Evolutionary conservation across 1,140 invertebrate genomes (phyloP).

Genomic region (Drosophila equinoxialis): DNA sequence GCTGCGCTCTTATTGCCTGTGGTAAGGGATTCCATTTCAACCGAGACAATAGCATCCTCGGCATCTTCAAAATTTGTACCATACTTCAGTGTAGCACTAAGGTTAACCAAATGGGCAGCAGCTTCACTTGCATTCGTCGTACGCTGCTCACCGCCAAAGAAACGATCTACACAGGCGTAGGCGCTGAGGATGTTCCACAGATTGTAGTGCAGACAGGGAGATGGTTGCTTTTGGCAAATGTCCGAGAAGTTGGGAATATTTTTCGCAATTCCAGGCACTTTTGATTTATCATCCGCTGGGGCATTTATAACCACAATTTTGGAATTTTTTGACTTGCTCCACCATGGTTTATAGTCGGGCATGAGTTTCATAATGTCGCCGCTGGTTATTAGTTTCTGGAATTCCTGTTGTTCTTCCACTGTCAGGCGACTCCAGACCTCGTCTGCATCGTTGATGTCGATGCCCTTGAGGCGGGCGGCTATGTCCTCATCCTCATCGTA

Average conservation of each 20-base stretch:
- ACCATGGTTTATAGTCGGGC: conserved; percentile 89
- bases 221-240: conserved; percentile 85
- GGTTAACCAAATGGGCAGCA: conserved; percentile 84
- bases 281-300: conserved; percentile 30
- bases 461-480: conserved; percentile 85
- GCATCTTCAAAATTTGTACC: conserved; percentile 86
- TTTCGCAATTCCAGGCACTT: conserved; percentile 46
- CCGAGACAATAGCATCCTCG: conserved; percentile 86
- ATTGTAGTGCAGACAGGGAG: conserved; percentile 87
- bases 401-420: conserved; percentile 87
- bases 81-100: conserved; percentile 86
- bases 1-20: conserved; percentile 64
- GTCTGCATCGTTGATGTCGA: conserved; percentile 89
- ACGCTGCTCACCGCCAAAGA: conserved; percentile 89
- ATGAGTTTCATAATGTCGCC: conserved; percentile 87
- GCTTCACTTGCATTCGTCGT: conserved; percentile 86
- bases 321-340: conserved; percentile 84
- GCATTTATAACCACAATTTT: conserved; percentile 84
- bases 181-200: conserved; percentile 88
- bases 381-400: conserved; percentile 86
- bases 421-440: conserved; percentile 88
- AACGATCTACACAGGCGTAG: conserved; percentile 87
- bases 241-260: conserved; percentile 84
- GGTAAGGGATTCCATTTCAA: conserved; percentile 83
- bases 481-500: conserved; percentile 85